Evolutionary conservation across 2,888 invertebrate genomes (phyloP), one percentile per base, ranked within the genome.

Genomic region (Gerris lacustris): DNA sequence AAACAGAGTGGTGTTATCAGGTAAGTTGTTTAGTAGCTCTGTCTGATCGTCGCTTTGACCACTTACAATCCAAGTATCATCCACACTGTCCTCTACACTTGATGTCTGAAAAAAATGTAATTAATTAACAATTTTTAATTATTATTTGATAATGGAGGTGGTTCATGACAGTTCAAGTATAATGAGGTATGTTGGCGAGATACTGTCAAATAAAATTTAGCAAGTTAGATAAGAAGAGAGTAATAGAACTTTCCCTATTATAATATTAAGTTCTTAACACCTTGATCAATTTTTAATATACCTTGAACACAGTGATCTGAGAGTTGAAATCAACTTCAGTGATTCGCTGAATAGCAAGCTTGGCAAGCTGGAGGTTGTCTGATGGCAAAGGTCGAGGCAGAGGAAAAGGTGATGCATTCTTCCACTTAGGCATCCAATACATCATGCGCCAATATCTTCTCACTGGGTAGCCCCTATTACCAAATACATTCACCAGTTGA

Each of bases 361-460:
- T 86, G 0, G 96, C 96, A 68, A 96, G 80, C 77, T 91, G 89
- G 15, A 90, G 80, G 0, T 87, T 83, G 77, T 93, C 91, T 74
- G 84, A 83, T 0, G 96, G 94, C n/a, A 92, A 79, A 0, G 88
- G 85, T 68, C 87, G 84, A 0, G 94, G 94, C 70, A 92, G 80
- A 6, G 86, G 86, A 90, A 92, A 96, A 0, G 96, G 96, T 70
- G 91, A 92, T 0, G 90, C 80, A 79, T 96, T 88, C 78, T 88
- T 92, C 79, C 99, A 94, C 80, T 98, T 99, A 0, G 97, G 96
- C 88, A 91, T 88, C 92, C 91, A 92, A 77, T 92, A 92, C 86
- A 90, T 86, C 89, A 92, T 90, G 11, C 90, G 83, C 88, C 90
- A 88, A 77, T 84, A 89, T 77, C 89, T 91, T 70, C 90, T 82